phyloP scores from a whole-genome alignment of 2,888 invertebrate species.

The Cartodere bifasciata region DNA sequence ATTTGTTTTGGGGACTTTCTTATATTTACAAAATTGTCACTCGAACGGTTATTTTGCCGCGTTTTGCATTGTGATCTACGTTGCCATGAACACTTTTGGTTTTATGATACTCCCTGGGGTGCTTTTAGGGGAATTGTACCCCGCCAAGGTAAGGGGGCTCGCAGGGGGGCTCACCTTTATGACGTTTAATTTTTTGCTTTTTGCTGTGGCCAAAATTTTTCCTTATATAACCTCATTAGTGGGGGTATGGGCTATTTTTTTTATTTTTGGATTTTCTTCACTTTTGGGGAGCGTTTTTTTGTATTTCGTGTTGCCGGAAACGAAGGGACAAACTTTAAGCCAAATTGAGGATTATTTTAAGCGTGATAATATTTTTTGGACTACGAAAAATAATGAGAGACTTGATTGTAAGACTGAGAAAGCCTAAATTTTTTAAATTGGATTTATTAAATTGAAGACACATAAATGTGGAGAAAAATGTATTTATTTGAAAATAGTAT shows the following conservation, averaged over 20 bases:
- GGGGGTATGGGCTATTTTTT: slow-evolving; percentile 56
- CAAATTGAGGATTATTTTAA: slow-evolving; percentile 71
- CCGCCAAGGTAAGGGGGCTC: slow-evolving; percentile 58
- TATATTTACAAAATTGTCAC: slow-evolving; percentile 33
- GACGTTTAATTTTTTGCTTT: slow-evolving; percentile 54
- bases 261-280: slow-evolving; percentile 54
- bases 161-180: slow-evolving; percentile 64
- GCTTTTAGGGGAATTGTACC: slow-evolving; percentile 63
- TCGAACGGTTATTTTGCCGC: slow-evolving; percentile 32
- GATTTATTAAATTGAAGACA: no score
- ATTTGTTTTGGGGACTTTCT: slow-evolving; percentile 42
- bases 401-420: no score
- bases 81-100: slow-evolving; percentile 60
- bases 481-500: no score
- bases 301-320: slow-evolving; percentile 60
- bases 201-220: slow-evolving; percentile 56
- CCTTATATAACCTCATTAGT: slow-evolving; percentile 46
- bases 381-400: slow-evolving; percentile 40
- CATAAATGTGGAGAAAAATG: no score
- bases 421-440: no score
- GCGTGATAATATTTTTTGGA: slow-evolving; percentile 50
- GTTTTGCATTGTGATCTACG: slow-evolving; percentile 49
- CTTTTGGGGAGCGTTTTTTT: slow-evolving; percentile 50
- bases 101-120: slow-evolving; percentile 63
- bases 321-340: slow-evolving; percentile 54